phyloP scores from a whole-genome alignment of 2,113 vertebrate species.

The Nyctereutes procyonoides region DNA sequence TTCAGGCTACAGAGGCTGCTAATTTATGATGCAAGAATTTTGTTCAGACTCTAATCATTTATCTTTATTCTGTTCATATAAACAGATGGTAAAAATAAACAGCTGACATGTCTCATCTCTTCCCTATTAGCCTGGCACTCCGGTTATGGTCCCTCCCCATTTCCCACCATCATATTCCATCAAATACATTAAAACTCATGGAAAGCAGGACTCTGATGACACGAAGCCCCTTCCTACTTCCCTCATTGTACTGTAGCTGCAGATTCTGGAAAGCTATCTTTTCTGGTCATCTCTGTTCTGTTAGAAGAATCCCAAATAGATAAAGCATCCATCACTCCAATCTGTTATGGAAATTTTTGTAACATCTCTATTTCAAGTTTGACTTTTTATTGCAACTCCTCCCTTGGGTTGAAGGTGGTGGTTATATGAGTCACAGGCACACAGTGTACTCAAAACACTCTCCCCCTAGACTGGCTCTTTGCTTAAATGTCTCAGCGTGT shows the following conservation, averaged over 20 bases:
- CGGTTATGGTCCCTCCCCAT: background rate
- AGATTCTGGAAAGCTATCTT: background rate
- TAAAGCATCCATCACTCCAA: background rate
- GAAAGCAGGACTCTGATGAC: background rate
- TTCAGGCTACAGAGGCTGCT: background rate
- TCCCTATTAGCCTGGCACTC: background rate
- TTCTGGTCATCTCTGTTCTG: background rate
- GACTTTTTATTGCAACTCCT: background rate
- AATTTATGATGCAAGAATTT: background rate
- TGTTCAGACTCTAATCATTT: background rate
- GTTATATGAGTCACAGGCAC: background rate
- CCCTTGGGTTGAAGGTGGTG: too few species aligned
- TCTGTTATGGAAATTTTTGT: background rate
- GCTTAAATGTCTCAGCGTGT: background rate
- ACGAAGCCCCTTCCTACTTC: background rate
- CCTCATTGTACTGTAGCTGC: background rate
- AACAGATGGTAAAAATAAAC: background rate
- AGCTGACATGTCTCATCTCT: background rate
- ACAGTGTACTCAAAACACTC: background rate
- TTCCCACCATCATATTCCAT: background rate
- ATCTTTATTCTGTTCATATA: background rate
- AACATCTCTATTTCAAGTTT: background rate
- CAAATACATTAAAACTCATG: background rate
- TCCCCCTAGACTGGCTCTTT: background rate
- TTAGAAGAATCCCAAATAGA: background rate